A percentile compares a stretch with the other conserved stretches of the same genome.
These are phyloP conservation scores for Trichoplusia ni DNA, from an alignment of 1,140 invertebrate genomes.

Conservation along the genomic window DNA sequence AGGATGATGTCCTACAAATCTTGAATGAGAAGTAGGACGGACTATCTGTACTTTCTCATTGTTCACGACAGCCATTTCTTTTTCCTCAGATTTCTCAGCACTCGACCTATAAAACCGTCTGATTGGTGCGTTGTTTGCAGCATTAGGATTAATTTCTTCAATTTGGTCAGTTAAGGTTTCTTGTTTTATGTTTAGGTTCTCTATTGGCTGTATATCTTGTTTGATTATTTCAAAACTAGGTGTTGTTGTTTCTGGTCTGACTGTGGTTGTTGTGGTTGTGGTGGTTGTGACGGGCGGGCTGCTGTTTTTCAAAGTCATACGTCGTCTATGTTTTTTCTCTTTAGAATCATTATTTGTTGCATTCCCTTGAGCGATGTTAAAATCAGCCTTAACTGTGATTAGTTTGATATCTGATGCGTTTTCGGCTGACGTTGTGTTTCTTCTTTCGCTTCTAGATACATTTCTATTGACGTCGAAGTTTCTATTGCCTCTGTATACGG, in stretches of 20 bases:
- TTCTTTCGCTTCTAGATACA: slow-evolving; percentile 27
- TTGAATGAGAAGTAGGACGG: slow-evolving; percentile 52
- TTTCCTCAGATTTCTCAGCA: slow-evolving; percentile 55
- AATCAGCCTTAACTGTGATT: slow-evolving; percentile 54
- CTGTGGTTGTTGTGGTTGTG: slow-evolving; percentile 24
- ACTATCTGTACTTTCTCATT: slow-evolving; percentile 72
- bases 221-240: slow-evolving; percentile 52
- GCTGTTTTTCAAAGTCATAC: slow-evolving; percentile 53
- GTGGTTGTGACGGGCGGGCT: slow-evolving; percentile 40
- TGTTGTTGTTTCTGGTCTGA: slow-evolving; percentile 38
- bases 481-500: slow-evolving; percentile 66
- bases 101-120: slow-evolving; percentile 72
- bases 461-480: slow-evolving; percentile 46
- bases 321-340: slow-evolving; percentile 58
- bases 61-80: slow-evolving; percentile 62
- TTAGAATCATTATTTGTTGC: slow-evolving; percentile 18
- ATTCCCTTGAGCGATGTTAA: slow-evolving; percentile 46
- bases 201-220: slow-evolving; percentile 58
- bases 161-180: slow-evolving; percentile 63
- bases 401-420: slow-evolving; percentile 45
- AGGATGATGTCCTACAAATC: slow-evolving; percentile 53
- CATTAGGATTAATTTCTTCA: slow-evolving; percentile 48
- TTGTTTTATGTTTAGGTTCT: slow-evolving; percentile 47
- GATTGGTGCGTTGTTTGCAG: slow-evolving; percentile 52
- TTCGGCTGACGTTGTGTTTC: slow-evolving; percentile 36